These are phyloP conservation scores for Platycercus adscitus DNA, from an alignment of 2,113 vertebrate genomes.

Conservation along the genomic window DNA sequence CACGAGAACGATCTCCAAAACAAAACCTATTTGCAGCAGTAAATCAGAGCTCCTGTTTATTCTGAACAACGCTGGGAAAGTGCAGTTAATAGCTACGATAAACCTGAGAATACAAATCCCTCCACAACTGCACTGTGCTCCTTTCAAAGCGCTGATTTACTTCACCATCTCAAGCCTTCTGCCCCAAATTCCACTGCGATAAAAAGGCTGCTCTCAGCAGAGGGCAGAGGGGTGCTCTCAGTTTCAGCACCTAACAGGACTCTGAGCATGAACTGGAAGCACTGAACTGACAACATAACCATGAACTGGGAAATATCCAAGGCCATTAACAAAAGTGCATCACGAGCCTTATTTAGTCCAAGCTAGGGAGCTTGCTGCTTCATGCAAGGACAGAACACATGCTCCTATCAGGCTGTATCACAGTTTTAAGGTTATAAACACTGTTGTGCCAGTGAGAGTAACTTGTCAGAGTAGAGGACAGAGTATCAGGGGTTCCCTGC, in stretches of 20 bases:
- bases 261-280: neutral
- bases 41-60: constrained; percentile 35
- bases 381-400: neutral
- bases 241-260: neutral
- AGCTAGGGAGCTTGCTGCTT: neutral
- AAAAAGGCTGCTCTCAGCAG: neutral
- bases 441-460: neutral
- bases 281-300: no score
- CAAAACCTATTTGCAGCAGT: neutral
- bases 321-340: neutral
- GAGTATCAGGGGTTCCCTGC: neutral
- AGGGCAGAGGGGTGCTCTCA: neutral
- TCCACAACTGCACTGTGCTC: neutral
- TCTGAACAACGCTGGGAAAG: neutral
- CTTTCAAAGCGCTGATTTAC: neutral
- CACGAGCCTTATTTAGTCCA: neutral
- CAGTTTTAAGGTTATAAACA: neutral
- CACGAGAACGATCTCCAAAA: neutral
- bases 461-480: neutral
- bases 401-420: neutral
- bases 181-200: neutral
- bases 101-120: constrained; percentile 4
- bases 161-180: neutral
- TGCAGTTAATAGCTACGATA: neutral
- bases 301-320: neutral